Percentiles rank a stretch among this genome's conserved stretches.
phyloP scores from a whole-genome alignment of 2,888 invertebrate species.

The Lycocerus yunnanus region DNA sequence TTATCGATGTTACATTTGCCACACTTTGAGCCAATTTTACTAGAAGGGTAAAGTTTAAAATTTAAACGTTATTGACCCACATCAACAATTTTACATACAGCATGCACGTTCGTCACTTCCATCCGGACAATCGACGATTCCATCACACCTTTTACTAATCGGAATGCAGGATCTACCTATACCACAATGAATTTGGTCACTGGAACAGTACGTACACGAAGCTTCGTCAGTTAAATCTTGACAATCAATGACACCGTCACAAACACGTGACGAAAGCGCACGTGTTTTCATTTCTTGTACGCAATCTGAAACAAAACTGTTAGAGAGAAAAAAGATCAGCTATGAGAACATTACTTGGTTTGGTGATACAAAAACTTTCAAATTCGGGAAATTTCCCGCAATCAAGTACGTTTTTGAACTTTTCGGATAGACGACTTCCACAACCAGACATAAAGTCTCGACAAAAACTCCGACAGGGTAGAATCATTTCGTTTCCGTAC shows the following conservation, averaged over 20 bases:
- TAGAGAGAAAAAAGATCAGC: background rate
- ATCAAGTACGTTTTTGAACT: conserved; percentile 73
- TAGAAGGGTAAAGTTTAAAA: conserved; percentile 49
- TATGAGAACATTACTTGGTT: conserved; percentile 64
- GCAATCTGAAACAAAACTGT: conserved; percentile 63
- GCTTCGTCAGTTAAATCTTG: conserved; percentile 82
- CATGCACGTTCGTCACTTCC: conserved; percentile 87
- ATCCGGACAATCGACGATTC: conserved; percentile 81
- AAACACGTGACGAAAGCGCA: conserved; percentile 77
- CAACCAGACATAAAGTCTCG: conserved; percentile 84
- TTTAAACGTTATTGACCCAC: conserved; percentile 7
- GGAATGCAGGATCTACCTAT: conserved; percentile 77
- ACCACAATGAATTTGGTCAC: conserved; percentile 77
- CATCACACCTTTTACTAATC: conserved; percentile 75
- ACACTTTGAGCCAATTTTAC: conserved; percentile 78
- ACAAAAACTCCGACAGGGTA: conserved; percentile 84
- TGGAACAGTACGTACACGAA: conserved; percentile 77
- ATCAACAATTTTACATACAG: conserved; percentile 63
- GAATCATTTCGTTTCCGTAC: conserved; percentile 62
- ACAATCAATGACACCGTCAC: conserved; percentile 87
- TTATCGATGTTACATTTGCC: conserved; percentile 65
- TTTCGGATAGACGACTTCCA: conserved; percentile 72
- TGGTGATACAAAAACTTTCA: conserved; percentile 75
- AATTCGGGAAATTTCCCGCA: conserved; percentile 82
- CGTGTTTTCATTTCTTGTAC: conserved; percentile 73